Evolutionary conservation across 2,113 vertebrate species (phyloP), one percentile per base, ranked within the genome.

Genomic region (Grammatotria lemairii): DNA sequence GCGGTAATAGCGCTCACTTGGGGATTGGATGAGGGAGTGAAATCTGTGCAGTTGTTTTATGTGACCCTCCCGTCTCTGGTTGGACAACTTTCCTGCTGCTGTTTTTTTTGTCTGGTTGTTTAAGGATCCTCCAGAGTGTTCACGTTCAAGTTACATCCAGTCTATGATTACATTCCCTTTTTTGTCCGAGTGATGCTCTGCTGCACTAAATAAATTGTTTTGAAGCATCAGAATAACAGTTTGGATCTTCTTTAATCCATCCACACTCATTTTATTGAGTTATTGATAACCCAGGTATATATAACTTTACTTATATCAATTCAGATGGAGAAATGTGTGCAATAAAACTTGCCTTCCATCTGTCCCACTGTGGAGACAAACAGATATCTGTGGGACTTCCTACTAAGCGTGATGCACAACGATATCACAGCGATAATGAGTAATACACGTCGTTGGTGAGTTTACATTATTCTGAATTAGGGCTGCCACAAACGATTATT

Each of bases 1-100:
- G 63, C 89, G 83, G 85, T 86, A 87, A 91, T 58, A 86, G 63
- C n/a, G 3, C 49, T 90, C 70, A 63, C 86, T 87, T 63, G 83
- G 88, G 87, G 86, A 85, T 84, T 84, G 87, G 87, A 79, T 91
- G 75, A 82, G 9, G 63, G 45, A 86, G 54, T 13, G 4, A 63
- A 81, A 81, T 14, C 70, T 82, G 16, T 2, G 10, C 65, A 38
- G 70, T 73, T 49, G 23, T 75, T 49, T 75, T 49, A 31, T 54
- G 7, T 65, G 55, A 42, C 21, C 26, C 9, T 23, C n/a, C 8
- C 8, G 10, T 60, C 53, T 87, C 21, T 57, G 80, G 17, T 55
- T 19, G 28, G 57, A 57, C 35, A 63, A 81, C 35, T 60, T 85
- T 79, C 33, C 21, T 26, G 58, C 58, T 63, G 31, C 31, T 7